Evolutionary conservation across 2,113 vertebrate genomes (phyloP).

Genomic region (Dendrocopos noguchii): DNA sequence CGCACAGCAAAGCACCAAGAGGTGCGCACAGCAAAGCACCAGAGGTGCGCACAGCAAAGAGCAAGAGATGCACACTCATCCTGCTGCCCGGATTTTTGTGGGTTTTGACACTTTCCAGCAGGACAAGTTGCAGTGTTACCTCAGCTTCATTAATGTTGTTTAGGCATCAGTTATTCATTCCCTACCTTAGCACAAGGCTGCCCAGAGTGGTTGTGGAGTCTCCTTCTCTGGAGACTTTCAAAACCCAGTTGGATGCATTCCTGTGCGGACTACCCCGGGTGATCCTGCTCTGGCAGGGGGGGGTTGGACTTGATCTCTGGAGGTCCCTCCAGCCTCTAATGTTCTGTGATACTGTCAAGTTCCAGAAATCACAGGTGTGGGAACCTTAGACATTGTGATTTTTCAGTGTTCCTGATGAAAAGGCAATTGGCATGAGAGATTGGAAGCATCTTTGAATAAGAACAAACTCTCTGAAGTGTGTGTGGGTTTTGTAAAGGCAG

Average conservation of each 20-base stretch:
- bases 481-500: neutral
- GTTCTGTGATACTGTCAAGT: neutral
- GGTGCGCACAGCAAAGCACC: neutral
- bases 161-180: neutral
- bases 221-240: too few species aligned
- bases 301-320: too few species aligned
- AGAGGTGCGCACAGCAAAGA: neutral
- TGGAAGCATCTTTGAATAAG: conserved; percentile 8
- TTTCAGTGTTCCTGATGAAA: conserved; percentile 35
- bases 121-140: neutral
- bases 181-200: neutral
- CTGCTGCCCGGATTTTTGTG: neutral
- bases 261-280: too few species aligned
- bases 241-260: too few species aligned
- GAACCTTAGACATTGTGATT: neutral
- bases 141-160: neutral
- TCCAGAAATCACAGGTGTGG: conserved; percentile 39
- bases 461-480: neutral
- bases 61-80: neutral
- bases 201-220: too few species aligned
- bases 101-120: neutral
- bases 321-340: too few species aligned
- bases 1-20: too few species aligned
- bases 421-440: neutral
- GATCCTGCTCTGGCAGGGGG: too few species aligned